Conservation (phyloP, 2,113 vertebrate genomes). For the Heterocephalus glaber region DNA sequence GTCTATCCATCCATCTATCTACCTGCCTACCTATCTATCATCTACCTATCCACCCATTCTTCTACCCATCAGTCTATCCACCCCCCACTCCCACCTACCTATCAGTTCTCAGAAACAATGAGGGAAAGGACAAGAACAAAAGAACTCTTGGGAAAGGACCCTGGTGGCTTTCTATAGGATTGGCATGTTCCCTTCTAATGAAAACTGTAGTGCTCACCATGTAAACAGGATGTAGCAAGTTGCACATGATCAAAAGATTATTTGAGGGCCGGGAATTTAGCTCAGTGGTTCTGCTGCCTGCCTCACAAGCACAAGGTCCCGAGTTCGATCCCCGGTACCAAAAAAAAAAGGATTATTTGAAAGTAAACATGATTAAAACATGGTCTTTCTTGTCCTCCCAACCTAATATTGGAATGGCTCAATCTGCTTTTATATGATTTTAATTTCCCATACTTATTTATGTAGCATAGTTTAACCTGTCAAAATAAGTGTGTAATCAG, state of each 20-base stretch:
- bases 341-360: too few species aligned
- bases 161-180: background rate
- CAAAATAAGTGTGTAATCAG: background rate
- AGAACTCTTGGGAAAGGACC: background rate
- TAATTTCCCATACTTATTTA: background rate
- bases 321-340: too few species aligned
- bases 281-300: too few species aligned
- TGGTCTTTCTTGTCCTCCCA: too few species aligned
- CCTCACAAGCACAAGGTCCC: too few species aligned
- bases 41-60: background rate
- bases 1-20: background rate
- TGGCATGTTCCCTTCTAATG: background rate
- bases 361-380: background rate
- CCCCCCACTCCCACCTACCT: background rate
- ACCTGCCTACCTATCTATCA: background rate
- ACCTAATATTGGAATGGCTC: background rate
- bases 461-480: background rate
- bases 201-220: background rate
- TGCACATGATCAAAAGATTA: too few species aligned
- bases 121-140: background rate
- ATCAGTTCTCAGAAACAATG: background rate
- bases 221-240: background rate
- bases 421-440: background rate
- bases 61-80: background rate
- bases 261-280: too few species aligned